Evolutionary conservation across 2,113 vertebrate species (phyloP).

Genomic region (Picathartes gymnocephalus): DNA sequence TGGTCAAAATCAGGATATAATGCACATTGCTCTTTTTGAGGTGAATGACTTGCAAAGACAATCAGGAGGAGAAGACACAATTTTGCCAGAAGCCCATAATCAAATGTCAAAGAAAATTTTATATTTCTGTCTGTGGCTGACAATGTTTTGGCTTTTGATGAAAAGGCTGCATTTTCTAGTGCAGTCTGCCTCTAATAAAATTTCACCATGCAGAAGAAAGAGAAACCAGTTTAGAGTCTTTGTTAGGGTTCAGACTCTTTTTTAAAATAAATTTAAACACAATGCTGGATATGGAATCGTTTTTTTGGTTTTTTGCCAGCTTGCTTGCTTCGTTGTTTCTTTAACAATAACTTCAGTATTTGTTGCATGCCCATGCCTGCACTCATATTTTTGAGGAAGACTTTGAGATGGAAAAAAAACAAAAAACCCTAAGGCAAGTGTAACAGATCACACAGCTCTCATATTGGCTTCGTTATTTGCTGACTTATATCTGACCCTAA

Average conservation of each 20-base stretch:
- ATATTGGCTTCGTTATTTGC: background rate
- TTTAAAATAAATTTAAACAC: background rate
- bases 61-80: background rate
- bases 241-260: background rate
- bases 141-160: background rate
- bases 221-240: background rate
- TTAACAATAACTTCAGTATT: background rate
- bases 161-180: background rate
- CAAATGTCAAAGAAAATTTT: conserved; percentile 36
- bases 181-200: background rate
- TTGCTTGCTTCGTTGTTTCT: background rate
- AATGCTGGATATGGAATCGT: background rate
- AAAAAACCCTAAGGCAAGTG: background rate
- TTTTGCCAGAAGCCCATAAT: conserved; percentile 26
- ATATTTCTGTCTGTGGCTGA: background rate
- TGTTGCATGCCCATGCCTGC: accelerated
- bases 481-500: background rate
- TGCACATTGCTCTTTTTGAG: background rate
- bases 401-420: background rate
- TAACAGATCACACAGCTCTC: background rate
- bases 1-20: background rate
- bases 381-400: background rate
- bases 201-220: background rate
- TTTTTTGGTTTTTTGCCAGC: background rate
- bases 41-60: conserved; percentile 18